Base-by-base conservation (phyloP, 2,888 invertebrate species). In the Lissocephala sabroskyi region DNA sequence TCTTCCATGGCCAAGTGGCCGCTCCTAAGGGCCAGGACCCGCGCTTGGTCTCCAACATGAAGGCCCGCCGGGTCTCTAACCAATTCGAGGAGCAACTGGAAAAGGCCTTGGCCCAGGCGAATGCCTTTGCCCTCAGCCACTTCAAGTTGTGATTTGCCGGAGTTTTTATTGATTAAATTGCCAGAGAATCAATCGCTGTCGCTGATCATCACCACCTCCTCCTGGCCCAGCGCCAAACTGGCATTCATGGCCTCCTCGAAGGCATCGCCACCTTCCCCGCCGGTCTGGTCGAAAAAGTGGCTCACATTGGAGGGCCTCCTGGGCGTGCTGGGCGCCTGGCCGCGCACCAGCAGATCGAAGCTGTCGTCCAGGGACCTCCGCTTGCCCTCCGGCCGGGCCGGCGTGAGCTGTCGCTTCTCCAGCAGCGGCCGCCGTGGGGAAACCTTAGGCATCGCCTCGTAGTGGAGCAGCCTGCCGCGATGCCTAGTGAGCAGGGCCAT, bases 31-130 rank as follows among this genome's bases (percentile, higher is more conserved):
- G 88, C n/a, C 88, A 90, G 81, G 86, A 89, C 75, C 80, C 87
- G 0, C 74, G 80, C 5, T 82, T 87, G 2, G 87, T 88, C 44
- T 91, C 90, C 41, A 90, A 90, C 80, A 91, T 93, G 89, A 89
- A 89, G 59, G 86, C 87, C 6, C 89, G 88, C 57, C 89, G 88
- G 81, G 85, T 86, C 3, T 82, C 84, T 28, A 80, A 83, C n/a
- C 82, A 86, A 35, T 91, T 90, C 83, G 89, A 91, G 66, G 87
- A 88, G 43, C 84, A 89, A 62, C 85, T 91, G 7, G 88, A 88
- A 50, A 86, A 88, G 62, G 89, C 90, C 35, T 85, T 91, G 80
- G 80, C 86, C 6, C 85, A 84, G 33, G 91, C 90, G 7, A 86
- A 88, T 49, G 80, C 84, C 50, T 91, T 84, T 75, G 86, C 87